These are phyloP conservation scores for Lasiommata megera DNA, from an alignment of 2,888 invertebrate species.

Conservation along the genomic window DNA sequence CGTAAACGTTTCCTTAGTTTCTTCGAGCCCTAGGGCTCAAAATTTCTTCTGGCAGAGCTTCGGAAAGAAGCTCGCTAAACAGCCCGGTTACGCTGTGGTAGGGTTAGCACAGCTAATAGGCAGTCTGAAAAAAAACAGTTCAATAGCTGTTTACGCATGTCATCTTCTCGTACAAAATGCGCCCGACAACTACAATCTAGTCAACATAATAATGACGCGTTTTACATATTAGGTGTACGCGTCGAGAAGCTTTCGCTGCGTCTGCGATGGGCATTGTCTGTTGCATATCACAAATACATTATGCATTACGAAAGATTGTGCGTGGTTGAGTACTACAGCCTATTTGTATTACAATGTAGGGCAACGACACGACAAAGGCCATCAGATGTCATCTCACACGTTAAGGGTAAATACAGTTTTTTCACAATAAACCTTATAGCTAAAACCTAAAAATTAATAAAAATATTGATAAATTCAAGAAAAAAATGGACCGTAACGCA, in stretches of 20 bases:
- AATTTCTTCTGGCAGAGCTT: too few relatives aligned
- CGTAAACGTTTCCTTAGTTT: too few relatives aligned
- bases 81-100: too few relatives aligned
- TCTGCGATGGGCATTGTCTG: neutral
- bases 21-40: too few relatives aligned
- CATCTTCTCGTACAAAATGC: too few relatives aligned
- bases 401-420: neutral
- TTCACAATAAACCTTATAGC: neutral
- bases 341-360: conserved; percentile 13
- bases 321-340: conserved; percentile 2
- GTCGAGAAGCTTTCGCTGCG: conserved; percentile 3
- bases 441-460: neutral
- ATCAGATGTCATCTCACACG: conserved; percentile 5
- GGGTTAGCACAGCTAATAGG: too few relatives aligned
- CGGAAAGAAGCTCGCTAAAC: too few relatives aligned
- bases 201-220: neutral
- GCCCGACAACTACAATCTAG: neutral
- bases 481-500: too few relatives aligned
- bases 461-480: too few relatives aligned
- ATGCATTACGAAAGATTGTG: conserved; percentile 11
- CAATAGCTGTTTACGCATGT: too few relatives aligned
- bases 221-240: conserved; percentile 1
- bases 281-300: conserved; percentile 8
- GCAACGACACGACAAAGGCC: conserved; percentile 4
- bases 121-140: too few relatives aligned